Evolutionary conservation across 1,140 invertebrate species (phyloP).

Genomic region (Calycopis cecrops): DNA sequence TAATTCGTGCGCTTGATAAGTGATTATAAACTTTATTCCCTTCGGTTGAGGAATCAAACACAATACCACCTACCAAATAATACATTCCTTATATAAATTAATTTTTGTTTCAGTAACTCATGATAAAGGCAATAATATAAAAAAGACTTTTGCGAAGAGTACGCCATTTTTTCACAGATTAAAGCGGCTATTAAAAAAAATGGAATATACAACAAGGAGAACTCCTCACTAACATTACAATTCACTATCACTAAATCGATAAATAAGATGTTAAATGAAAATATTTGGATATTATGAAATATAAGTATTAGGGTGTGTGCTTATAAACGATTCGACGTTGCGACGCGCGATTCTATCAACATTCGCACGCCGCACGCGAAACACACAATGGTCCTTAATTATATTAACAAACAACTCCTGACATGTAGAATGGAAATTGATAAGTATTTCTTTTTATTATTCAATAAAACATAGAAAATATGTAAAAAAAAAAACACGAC

Average conservation of each 20-base stretch:
- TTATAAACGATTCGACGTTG: too few relatives aligned
- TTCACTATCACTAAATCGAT: constrained; percentile 25
- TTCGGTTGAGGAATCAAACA: too few relatives aligned
- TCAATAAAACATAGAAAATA: constrained; percentile 1
- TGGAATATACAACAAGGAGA: constrained; percentile 21
- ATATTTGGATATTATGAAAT: constrained; percentile 21
- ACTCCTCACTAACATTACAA: constrained; percentile 17
- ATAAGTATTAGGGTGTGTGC: neutral
- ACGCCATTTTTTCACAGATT: neutral
- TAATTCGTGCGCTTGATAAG: constrained; percentile 16
- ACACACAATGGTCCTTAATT: too few relatives aligned
- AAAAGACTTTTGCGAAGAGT: too few relatives aligned
- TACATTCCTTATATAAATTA: too few relatives aligned
- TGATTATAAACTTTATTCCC: neutral
- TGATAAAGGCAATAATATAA: too few relatives aligned
- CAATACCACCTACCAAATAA: too few relatives aligned
- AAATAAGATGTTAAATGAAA: constrained; percentile 19
- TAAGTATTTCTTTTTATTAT: neutral
- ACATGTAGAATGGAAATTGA: too few relatives aligned
- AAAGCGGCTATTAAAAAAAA: constrained; percentile 19
- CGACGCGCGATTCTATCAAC: too few relatives aligned
- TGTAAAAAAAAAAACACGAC: neutral
- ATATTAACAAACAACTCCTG: too few relatives aligned
- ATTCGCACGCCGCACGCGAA: too few relatives aligned
- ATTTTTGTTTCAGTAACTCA: too few relatives aligned